phyloP scores from a whole-genome alignment of 2,113 vertebrate genomes.

The Dasyprocta punctata region DNA sequence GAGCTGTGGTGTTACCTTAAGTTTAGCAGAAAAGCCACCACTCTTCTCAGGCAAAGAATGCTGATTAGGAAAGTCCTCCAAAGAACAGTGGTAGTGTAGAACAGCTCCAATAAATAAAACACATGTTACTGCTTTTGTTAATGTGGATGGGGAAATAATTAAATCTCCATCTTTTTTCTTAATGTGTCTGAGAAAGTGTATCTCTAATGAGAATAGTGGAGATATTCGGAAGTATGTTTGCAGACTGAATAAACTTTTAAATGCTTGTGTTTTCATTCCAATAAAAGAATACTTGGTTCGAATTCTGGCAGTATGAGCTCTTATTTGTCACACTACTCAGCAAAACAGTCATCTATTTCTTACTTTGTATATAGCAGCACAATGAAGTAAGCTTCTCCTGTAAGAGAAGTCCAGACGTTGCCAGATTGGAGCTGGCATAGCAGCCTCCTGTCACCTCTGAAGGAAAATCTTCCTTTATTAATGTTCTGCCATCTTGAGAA shows the following conservation, averaged over 20 bases:
- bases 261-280: not conserved
- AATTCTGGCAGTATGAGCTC: not conserved
- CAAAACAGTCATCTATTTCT: not conserved
- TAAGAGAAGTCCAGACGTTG: not conserved
- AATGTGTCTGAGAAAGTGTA: not conserved
- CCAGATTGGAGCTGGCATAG: not conserved
- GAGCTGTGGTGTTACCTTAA: conserved; percentile 86
- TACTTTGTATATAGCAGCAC: not conserved
- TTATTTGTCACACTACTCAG: not conserved
- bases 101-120: conserved; percentile 84
- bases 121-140: not conserved
- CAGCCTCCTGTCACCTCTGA: not conserved
- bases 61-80: conserved; percentile 80
- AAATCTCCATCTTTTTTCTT: conserved; percentile 37
- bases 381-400: not conserved
- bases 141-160: not conserved
- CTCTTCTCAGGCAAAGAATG: conserved; percentile 87
- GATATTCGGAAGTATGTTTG: not conserved
- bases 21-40: conserved; percentile 89
- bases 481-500: not conserved
- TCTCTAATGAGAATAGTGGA: not conserved
- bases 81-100: conserved; percentile 88
- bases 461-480: not conserved
- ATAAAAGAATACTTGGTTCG: not conserved
- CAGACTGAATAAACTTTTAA: conserved; percentile 22